These are phyloP conservation scores for Leuciscus idus DNA, from an alignment of 2,113 vertebrate species.

Conservation along the genomic window DNA sequence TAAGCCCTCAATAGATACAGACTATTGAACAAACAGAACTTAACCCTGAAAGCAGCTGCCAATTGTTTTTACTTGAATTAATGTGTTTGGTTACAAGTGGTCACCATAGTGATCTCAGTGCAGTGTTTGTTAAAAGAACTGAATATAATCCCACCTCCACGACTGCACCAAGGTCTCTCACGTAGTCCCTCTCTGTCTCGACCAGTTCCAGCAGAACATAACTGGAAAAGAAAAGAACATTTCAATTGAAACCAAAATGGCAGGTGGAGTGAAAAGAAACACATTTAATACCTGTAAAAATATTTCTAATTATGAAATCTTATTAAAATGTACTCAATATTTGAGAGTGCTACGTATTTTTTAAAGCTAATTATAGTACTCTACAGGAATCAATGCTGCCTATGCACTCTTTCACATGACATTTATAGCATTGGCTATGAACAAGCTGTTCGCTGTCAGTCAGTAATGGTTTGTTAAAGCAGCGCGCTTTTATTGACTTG, in stretches of 20 bases:
- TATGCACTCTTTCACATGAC: background rate
- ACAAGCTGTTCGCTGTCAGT: too few species aligned
- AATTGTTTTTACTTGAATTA: background rate
- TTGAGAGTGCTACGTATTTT: background rate
- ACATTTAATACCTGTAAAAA: background rate
- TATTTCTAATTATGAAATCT: background rate
- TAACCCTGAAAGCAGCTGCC: background rate
- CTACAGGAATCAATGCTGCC: background rate
- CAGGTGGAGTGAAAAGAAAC: background rate
- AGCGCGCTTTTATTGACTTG: too few species aligned
- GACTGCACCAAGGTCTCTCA: slow-evolving; percentile 89
- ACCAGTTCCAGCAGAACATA: slow-evolving; percentile 92
- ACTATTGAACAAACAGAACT: background rate
- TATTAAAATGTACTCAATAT: background rate
- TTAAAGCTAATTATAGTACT: background rate
- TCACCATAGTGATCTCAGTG: slow-evolving; percentile 24
- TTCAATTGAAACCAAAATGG: background rate
- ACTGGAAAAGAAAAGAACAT: slow-evolving; percentile 66
- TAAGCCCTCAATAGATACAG: background rate
- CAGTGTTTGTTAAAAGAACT: background rate
- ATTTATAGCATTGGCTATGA: too few species aligned
- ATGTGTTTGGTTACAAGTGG: background rate
- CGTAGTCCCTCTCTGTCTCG: slow-evolving; percentile 94
- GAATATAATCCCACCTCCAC: slow-evolving; percentile 83
- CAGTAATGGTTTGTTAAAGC: too few species aligned